These are phyloP conservation scores for Pungitius pungitius DNA, from an alignment of 2,113 vertebrate species.

Conservation along the genomic window DNA sequence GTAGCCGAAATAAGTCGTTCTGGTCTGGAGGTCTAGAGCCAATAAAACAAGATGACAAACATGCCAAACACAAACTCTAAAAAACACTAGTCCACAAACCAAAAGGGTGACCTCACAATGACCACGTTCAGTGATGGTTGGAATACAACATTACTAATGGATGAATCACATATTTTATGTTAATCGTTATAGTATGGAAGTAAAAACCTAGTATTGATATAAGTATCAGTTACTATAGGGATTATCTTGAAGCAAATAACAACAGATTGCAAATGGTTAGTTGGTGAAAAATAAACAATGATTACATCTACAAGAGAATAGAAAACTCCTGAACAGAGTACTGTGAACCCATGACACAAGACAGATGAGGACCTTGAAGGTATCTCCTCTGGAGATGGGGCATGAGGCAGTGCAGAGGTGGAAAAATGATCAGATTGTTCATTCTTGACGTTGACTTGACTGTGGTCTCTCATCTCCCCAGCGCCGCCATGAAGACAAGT, in stretches of 20 bases:
- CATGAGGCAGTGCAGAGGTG: slow-evolving; percentile 86
- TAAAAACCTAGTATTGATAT: neutral
- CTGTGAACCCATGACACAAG: neutral
- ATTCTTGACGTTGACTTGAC: neutral
- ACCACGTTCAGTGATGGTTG: neutral
- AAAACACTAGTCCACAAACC: neutral
- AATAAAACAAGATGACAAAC: no score
- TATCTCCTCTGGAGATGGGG: slow-evolving; percentile 91
- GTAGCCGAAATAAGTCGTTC: no score
- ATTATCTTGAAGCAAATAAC: neutral
- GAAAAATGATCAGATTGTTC: no score
- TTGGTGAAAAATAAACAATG: neutral
- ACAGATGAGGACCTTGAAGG: slow-evolving; percentile 82
- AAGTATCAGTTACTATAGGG: neutral
- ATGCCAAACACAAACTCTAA: neutral
- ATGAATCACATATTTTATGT: neutral
- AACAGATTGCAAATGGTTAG: neutral
- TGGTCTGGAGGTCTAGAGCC: no score
- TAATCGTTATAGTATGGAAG: neutral
- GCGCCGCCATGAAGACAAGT: slow-evolving; percentile 88
- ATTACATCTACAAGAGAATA: neutral
- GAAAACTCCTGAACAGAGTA: neutral
- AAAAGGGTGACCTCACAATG: neutral
- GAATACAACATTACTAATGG: neutral
- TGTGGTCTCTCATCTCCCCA: slow-evolving; percentile 46